A percentile compares a stretch with the other conserved stretches of the same genome.
Conservation (phyloP, 1,140 invertebrate genomes). For the Augochlora pura region DNA sequence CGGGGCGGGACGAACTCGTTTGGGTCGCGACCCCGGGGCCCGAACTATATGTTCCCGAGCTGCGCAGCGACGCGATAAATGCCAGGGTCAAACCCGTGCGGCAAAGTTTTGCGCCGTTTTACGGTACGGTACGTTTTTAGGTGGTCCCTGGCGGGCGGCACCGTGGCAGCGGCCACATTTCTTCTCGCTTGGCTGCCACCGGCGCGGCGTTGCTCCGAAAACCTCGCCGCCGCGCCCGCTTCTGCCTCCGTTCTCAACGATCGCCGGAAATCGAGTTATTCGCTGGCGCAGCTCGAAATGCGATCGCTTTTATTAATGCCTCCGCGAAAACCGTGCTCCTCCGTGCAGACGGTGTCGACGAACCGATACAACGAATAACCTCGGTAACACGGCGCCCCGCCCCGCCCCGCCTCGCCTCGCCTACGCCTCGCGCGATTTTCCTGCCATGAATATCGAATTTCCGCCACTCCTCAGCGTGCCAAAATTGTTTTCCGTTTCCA, state of each 20-base stretch:
- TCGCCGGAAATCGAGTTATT: constrained; percentile 30
- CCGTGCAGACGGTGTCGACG: not conserved
- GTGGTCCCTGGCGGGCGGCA: constrained; percentile 20
- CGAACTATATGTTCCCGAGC: not conserved
- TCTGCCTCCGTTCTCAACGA: not conserved
- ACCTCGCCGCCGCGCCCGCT: not conserved
- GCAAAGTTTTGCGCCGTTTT: constrained; percentile 48
- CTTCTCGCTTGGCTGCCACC: constrained; percentile 9
- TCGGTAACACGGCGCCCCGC: not conserved
- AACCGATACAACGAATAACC: constrained; percentile 2
- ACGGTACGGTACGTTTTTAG: constrained; percentile 49
- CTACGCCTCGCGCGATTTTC: not conserved
- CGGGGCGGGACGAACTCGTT: constrained; percentile 16
- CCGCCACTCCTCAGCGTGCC: not conserved
- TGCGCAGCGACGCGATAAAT: constrained; percentile 45
- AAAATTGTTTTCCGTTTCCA: not conserved
- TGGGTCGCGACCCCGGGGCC: not conserved
- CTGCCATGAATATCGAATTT: not conserved
- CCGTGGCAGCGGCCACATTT: constrained; percentile 19
- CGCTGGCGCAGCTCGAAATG: not conserved
- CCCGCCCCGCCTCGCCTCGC: not conserved
- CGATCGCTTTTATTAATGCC: constrained; percentile 1
- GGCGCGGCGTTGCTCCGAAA: too few species aligned
- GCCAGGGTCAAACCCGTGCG: constrained; percentile 16
- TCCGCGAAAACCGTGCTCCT: not conserved